A percentile compares a stretch with the other conserved stretches of the same genome.
phyloP scores from a whole-genome alignment of 2,888 invertebrate species.

The Cynaeus angustus region DNA sequence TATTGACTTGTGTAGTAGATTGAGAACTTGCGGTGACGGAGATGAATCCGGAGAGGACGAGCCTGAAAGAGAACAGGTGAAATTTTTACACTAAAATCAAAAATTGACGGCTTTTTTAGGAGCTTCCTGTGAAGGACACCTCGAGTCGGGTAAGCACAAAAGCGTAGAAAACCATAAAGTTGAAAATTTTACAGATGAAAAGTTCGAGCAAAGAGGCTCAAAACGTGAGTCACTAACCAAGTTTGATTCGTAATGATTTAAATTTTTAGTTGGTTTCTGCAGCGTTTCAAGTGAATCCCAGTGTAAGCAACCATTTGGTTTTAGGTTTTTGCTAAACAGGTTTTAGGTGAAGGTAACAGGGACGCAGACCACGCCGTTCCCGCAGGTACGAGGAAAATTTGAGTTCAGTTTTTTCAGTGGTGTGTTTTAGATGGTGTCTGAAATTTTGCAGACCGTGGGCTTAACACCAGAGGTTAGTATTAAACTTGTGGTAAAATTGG shows the following conservation, averaged over 20 bases:
- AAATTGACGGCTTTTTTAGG: slow-evolving; percentile 29
- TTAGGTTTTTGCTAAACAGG: slow-evolving; percentile 3
- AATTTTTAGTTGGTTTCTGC: slow-evolving; percentile 31
- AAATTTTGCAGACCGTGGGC: slow-evolving; percentile 24
- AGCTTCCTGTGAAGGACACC: slow-evolving; percentile 21
- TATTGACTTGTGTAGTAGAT: slow-evolving; percentile 34
- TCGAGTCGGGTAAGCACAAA: neutral
- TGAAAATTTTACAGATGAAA: slow-evolving; percentile 18
- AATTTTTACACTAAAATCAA: neutral
- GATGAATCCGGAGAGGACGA: slow-evolving; percentile 31
- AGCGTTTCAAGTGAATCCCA: slow-evolving; percentile 37
- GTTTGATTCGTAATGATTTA: neutral
- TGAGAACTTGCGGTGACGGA: slow-evolving; percentile 32
- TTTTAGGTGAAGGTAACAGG: slow-evolving; percentile 24
- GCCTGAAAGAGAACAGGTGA: slow-evolving; percentile 24
- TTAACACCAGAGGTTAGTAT: slow-evolving; percentile 19
- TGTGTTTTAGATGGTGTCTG: slow-evolving; percentile 28
- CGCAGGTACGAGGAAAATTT: slow-evolving; percentile 8
- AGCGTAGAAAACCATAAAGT: neutral
- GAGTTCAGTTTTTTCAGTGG: slow-evolving; percentile 1
- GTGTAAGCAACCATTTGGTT: slow-evolving; percentile 10
- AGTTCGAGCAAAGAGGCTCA: neutral
- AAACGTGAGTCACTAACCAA: slow-evolving; percentile 4
- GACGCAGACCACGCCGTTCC: slow-evolving; percentile 3
- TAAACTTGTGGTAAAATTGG: too few species aligned